Evolutionary conservation across 1,140 invertebrate genomes (phyloP).

Genomic region (Hycleus cichorii): DNA sequence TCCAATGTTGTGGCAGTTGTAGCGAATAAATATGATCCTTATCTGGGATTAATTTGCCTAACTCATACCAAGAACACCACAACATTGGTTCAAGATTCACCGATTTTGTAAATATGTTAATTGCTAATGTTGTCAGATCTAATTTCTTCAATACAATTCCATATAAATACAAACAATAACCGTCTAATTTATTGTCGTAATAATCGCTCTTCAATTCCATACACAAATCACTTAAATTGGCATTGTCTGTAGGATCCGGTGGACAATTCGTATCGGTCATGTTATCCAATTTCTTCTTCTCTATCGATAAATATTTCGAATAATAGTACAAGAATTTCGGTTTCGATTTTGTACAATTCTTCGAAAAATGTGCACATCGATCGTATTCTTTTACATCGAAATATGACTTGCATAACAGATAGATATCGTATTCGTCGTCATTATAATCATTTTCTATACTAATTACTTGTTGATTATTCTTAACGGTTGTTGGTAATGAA

Average conservation of each 20-base stretch:
- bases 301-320: slow-evolving; percentile 77
- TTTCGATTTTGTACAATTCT: slow-evolving; percentile 59
- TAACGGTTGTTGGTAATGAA: slow-evolving; percentile 49
- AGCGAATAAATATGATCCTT: slow-evolving; percentile 61
- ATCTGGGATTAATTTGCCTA: slow-evolving; percentile 79
- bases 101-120: slow-evolving; percentile 71
- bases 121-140: slow-evolving; percentile 65
- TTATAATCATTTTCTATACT: slow-evolving; percentile 38
- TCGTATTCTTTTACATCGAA: slow-evolving; percentile 92
- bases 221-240: slow-evolving; percentile 49
- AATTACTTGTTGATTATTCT: slow-evolving; percentile 37
- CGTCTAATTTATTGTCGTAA: slow-evolving; percentile 64
- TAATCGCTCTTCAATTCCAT: slow-evolving; percentile 52
- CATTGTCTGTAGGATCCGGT: slow-evolving; percentile 54
- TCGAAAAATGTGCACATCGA: slow-evolving; percentile 76
- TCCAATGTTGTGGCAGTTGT: slow-evolving; percentile 83
- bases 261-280: slow-evolving; percentile 68
- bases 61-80: slow-evolving; percentile 91
- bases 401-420: slow-evolving; percentile 77
- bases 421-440: slow-evolving; percentile 60
- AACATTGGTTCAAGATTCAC: slow-evolving; percentile 72
- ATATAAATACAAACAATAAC: slow-evolving; percentile 84
- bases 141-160: slow-evolving; percentile 86
- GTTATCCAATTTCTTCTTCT: slow-evolving; percentile 82
- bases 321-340: slow-evolving; percentile 76